These are phyloP conservation scores for Tiaroga cobitis DNA, from an alignment of 2,797 vertebrate species.

Conservation along the genomic window DNA sequence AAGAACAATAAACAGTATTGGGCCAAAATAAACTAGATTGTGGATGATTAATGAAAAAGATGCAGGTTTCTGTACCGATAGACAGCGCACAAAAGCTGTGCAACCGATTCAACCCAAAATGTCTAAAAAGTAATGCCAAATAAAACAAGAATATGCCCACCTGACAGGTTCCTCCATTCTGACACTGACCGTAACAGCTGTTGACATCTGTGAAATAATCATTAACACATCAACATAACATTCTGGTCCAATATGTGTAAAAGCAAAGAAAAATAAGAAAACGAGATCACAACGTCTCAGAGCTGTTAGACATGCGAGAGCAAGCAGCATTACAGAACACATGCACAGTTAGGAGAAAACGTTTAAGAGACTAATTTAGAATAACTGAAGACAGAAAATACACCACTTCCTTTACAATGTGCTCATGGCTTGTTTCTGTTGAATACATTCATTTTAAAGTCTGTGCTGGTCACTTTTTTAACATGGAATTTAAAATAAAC, in stretches of 20 bases:
- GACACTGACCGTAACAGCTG: slow-evolving; percentile 90
- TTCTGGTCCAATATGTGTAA: neutral
- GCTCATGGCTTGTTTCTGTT: neutral
- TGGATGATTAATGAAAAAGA: neutral
- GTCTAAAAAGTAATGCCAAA: neutral
- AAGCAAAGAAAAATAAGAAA: neutral
- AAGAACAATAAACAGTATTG: neutral
- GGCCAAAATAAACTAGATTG: neutral
- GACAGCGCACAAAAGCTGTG: neutral
- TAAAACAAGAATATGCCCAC: slow-evolving; percentile 70
- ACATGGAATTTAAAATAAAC: neutral
- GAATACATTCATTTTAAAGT: neutral
- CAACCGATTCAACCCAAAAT: neutral
- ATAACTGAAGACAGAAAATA: neutral
- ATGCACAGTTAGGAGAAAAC: slow-evolving; percentile 31
- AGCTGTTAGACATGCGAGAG: slow-evolving; percentile 8
- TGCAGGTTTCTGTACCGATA: neutral
- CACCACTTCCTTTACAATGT: neutral
- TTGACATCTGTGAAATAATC: slow-evolving; percentile 77
- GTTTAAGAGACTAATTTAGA: slow-evolving; percentile 9
- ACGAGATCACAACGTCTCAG: neutral
- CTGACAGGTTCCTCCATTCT: slow-evolving; percentile 91
- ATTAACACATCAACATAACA: neutral
- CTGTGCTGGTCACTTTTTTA: neutral
- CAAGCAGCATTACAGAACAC: slow-evolving; percentile 13